Evolutionary conservation across 2,113 vertebrate species (phyloP).

Genomic region (Colinus virginianus): DNA sequence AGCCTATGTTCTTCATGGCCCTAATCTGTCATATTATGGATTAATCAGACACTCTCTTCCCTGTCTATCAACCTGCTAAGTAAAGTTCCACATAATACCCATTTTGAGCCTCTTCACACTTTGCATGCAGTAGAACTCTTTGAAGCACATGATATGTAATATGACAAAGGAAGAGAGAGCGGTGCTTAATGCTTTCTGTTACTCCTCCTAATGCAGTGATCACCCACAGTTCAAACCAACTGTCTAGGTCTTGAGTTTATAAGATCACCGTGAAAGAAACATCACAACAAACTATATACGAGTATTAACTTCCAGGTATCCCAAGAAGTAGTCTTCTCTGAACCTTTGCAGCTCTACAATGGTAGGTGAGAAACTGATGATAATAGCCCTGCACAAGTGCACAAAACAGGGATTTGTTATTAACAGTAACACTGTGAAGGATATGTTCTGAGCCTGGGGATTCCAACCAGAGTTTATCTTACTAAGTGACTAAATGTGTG

Average conservation of each 20-base stretch:
- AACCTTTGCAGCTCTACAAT: neutral
- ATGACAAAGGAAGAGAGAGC: rapidly evolving
- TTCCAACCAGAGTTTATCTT: neutral
- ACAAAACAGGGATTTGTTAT: neutral
- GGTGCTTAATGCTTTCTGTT: neutral
- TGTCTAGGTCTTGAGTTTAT: neutral
- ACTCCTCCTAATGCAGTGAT: neutral
- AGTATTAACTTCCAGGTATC: neutral
- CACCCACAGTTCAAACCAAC: neutral
- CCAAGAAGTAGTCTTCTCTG: neutral
- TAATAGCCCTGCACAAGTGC: neutral
- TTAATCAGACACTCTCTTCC: neutral
- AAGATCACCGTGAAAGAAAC: neutral
- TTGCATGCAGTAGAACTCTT: neutral
- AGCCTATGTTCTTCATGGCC: neutral
- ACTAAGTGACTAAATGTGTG: neutral
- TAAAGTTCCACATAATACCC: neutral
- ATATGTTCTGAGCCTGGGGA: neutral
- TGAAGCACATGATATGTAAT: neutral
- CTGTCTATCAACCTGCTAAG: neutral
- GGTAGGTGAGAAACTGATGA: neutral
- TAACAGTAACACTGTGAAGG: neutral
- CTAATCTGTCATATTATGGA: neutral
- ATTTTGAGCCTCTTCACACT: neutral
- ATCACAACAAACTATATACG: neutral